Evolutionary conservation across 2,888 invertebrate species (phyloP), one percentile per base, ranked within the genome.

Genomic region (Cosmorhoe ocellata): DNA sequence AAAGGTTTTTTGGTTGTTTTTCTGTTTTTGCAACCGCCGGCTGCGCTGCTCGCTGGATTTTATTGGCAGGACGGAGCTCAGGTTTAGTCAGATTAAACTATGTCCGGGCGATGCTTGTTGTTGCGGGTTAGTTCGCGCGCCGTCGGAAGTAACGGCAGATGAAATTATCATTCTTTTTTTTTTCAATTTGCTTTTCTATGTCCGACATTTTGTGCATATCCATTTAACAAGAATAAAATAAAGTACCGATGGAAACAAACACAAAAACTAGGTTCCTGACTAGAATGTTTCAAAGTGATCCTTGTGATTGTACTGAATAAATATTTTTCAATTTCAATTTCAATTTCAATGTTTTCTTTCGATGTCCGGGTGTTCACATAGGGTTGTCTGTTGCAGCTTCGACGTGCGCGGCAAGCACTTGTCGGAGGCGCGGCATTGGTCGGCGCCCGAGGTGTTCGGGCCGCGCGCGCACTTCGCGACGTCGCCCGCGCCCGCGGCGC

Each of bases 381-480:
- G n/a, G n/a, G n/a, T n/a, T n/a, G n/a, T n/a, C n/a, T n/a, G n/a
- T n/a, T n/a, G n/a, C 93, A 96, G 97, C 82, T 95, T 97, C 84
- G 95, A 97, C 88, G 96, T 96, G 13, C 93, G 96, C 61, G 96
- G 96, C 70, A 96, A 95, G 84, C 93, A 95, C 63, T 89, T 95
- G 65, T 92, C 92, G 42, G 94, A 96, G 71, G 96, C 96, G 37
- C 92, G 93, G 45, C 97, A 96, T 90, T 95, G 95, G 94, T 96
- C 97, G 31, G 95, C 95, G 48, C 94, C 95, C 50, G 94, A 95
- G 81, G 95, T 95, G 72, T 97, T 97, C 84, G 96, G 96, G 26
- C 94, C 95, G 56, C 93, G 97, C 66, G 97, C 97, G 59, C 95
- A 95, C 91, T 97, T 97, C 91, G 92, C 93, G 73, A 93, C 95